Evolutionary conservation across 2,888 invertebrate species (phyloP).

Genomic region (Ectobius pallidus): DNA sequence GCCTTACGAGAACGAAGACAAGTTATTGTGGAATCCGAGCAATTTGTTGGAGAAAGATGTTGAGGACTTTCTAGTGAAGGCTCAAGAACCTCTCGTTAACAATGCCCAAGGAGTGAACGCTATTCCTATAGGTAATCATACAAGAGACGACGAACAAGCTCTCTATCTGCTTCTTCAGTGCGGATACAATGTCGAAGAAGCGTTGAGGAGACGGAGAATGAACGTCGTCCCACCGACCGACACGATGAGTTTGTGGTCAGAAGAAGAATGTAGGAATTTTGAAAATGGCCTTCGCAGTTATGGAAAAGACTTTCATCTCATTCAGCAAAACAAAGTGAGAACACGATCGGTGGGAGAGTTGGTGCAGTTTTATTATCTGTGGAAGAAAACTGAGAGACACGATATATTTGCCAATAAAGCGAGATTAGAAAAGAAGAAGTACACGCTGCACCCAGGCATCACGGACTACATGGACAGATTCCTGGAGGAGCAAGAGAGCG

Average conservation of each 20-base stretch:
- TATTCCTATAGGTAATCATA: constrained; percentile 75
- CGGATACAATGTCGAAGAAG: constrained; percentile 94
- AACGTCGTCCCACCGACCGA: constrained; percentile 72
- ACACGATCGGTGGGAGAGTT: constrained; percentile 95
- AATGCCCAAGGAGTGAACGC: constrained; percentile 57
- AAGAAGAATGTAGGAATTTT: constrained; percentile 96
- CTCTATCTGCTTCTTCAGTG: constrained; percentile 89
- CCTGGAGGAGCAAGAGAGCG: constrained; percentile 78
- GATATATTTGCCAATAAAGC: constrained; percentile 88
- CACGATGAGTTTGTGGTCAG: constrained; percentile 90
- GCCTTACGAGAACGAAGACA: constrained; percentile 94
- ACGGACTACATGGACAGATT: constrained; percentile 95
- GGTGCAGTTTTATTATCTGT: constrained; percentile 85
- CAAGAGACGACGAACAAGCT: constrained; percentile 89
- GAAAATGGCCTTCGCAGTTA: constrained; percentile 92
- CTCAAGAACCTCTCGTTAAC: constrained; percentile 55
- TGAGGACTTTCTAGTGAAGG: constrained; percentile 76
- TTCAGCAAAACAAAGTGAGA: constrained; percentile 90
- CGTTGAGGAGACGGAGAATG: constrained; percentile 78
- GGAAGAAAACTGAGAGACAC: constrained; percentile 99
- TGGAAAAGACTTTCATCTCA: constrained; percentile 95
- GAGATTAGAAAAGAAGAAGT: constrained; percentile 90
- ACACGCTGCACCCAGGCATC: constrained; percentile 87
- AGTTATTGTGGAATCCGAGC: constrained; percentile 90
- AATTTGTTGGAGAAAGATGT: constrained; percentile 73